Base-by-base conservation (phyloP, 2,797 vertebrate species). In the Mormyrops attenuatus region DNA sequence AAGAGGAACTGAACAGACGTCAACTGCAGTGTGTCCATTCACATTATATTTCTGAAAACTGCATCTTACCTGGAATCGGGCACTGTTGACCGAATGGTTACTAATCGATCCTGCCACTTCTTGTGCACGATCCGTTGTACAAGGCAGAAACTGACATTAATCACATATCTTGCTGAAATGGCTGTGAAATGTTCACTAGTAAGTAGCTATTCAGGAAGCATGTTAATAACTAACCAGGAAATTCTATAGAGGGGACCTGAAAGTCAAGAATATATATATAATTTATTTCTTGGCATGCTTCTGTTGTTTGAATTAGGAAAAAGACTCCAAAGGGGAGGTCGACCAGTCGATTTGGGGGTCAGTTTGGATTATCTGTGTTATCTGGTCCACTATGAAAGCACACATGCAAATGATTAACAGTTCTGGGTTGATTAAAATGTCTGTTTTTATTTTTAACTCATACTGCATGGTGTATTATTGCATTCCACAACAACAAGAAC, bases 171-270 rank as follows among this genome's bases (percentile, higher is more conserved):
- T n/a, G 47, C 52, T 38, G 60, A 80, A 34, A 52, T 34, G 50
- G 52, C 53, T 47, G 41, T 80, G 77, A 47, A 82, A 82, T 47
- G 77, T 57, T 89, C 34, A 41, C 15, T 52, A 88, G 47, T 17
- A 63, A 77, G 55, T 55, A 26, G 50, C 60, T 85, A 66, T 22
- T 15, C 11, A 89, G 11, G 17, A 55, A 38, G 15, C 0, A 13
- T 22, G 57, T 89, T 86, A 86, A 89, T 86, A 52, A n/a, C 47
- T 89, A 86, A 86, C 84, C 49, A 86, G 30, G 7, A 22, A 89
- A 87, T 20, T 69, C 66, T 20, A 22, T 34, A 26, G 26, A 86
- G 22, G 22, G 22, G 15, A 30, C 22, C 38, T 52, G 44, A 52
- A 55, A 89, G 53, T 86, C 44, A 66, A 60, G 17, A 86, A 57